phyloP scores from a whole-genome alignment of 1,140 invertebrate genomes.

The Musca vetustissima region DNA sequence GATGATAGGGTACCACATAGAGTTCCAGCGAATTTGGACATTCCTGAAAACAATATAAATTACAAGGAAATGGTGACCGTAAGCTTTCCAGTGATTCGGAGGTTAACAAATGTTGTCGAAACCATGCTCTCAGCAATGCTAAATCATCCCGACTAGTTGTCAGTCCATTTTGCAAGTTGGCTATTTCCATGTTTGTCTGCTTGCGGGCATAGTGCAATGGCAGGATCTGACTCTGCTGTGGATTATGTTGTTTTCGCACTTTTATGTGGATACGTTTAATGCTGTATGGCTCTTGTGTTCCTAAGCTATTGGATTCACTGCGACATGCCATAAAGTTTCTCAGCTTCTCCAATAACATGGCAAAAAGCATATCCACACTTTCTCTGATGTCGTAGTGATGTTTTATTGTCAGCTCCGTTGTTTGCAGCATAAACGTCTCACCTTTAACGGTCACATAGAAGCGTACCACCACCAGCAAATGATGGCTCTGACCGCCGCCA shows the following conservation, averaged over 20 bases:
- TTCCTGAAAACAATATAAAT: constrained; percentile 17
- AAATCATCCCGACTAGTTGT: neutral
- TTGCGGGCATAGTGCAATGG: constrained; percentile 18
- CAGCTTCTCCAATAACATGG: constrained; percentile 23
- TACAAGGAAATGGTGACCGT: neutral
- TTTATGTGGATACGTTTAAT: constrained; percentile 14
- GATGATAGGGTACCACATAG: constrained; percentile 23
- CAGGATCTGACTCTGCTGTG: neutral
- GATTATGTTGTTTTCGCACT: neutral
- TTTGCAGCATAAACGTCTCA: constrained; percentile 3
- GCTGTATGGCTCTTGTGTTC: neutral
- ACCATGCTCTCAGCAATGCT: neutral
- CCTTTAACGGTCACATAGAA: constrained; percentile 10
- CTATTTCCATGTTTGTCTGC: neutral
- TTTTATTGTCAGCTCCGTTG: constrained; percentile 10
- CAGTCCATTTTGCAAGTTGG: too few species aligned
- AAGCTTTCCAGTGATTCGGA: neutral
- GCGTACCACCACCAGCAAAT: neutral
- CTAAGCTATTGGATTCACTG: neutral
- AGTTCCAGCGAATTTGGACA: constrained; percentile 10
- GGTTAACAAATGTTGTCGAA: neutral
- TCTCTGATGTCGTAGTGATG: constrained; percentile 25
- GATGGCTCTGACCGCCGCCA: neutral
- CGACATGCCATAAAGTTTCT: constrained; percentile 15
- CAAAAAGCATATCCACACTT: constrained; percentile 22